A percentile compares a stretch with the other conserved stretches of the same genome.
phyloP scores from a whole-genome alignment of 2,888 invertebrate genomes.

The Pelosia muscerda region DNA sequence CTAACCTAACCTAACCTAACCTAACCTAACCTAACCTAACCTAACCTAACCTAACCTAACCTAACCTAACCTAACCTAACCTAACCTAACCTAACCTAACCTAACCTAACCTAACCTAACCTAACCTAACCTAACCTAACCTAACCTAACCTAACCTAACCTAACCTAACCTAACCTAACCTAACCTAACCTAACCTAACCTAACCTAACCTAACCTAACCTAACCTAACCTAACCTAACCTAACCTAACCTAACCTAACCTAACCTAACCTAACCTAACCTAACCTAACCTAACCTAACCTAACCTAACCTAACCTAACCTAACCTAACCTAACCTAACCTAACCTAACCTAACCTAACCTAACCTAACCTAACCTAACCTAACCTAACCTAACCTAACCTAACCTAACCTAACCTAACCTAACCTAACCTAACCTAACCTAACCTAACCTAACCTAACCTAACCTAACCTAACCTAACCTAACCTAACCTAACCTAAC shows the following conservation, averaged over 20 bases:
- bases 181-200: slow-evolving; percentile 19
- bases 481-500: too few species aligned
- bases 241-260: slow-evolving; percentile 32
- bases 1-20: slow-evolving; percentile 32
- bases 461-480: slow-evolving; percentile 14
- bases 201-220: slow-evolving; percentile 40
- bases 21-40: slow-evolving; percentile 29
- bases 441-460: slow-evolving; percentile 20
- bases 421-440: slow-evolving; percentile 21
- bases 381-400: slow-evolving; percentile 24
- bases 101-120: slow-evolving; percentile 12
- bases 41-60: slow-evolving; percentile 33
- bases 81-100: slow-evolving; percentile 18
- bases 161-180: slow-evolving; percentile 23
- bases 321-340: slow-evolving; percentile 25
- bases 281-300: slow-evolving; percentile 37
- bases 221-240: slow-evolving; percentile 25
- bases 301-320: slow-evolving; percentile 39
- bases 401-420: slow-evolving; percentile 26
- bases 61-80: slow-evolving; percentile 21
- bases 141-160: slow-evolving; percentile 26
- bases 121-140: slow-evolving; percentile 6
- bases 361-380: slow-evolving; percentile 4
- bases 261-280: slow-evolving; percentile 45
- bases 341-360: slow-evolving; percentile 26